Evolutionary conservation across 2,113 vertebrate species (phyloP).

Genomic region (Hyla sarda): DNA sequence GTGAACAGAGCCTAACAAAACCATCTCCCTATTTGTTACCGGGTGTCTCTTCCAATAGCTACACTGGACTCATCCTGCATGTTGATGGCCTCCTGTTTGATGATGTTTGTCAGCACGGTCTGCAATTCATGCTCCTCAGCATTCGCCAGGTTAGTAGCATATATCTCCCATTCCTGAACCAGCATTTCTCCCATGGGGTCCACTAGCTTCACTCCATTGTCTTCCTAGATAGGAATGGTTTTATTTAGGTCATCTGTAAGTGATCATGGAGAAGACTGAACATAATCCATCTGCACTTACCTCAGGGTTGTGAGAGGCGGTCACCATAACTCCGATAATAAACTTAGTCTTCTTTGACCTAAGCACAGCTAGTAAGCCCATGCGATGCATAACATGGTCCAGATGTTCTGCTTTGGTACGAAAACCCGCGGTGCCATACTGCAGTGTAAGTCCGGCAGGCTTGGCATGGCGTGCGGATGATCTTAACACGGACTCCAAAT

Average conservation of each 20-base stretch:
- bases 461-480: conserved; percentile 77
- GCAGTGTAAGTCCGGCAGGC: conserved; percentile 79
- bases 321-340: conserved; percentile 93
- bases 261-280: background rate
- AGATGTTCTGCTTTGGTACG: conserved; percentile 80
- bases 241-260: background rate
- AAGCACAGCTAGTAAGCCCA: conserved; percentile 89
- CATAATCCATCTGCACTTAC: conserved; percentile 65
- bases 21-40: conserved; percentile 70
- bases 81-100: conserved; percentile 79
- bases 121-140: conserved; percentile 82
- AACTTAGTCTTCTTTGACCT: conserved; percentile 82
- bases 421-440: conserved; percentile 95
- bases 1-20: background rate
- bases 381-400: conserved; percentile 92
- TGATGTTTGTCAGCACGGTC: conserved; percentile 73
- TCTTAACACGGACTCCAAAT: conserved; percentile 72
- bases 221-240: conserved; percentile 77
- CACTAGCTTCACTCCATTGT: conserved; percentile 93
- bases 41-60: conserved; percentile 91
- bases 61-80: conserved; percentile 77
- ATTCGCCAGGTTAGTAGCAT: conserved; percentile 88
- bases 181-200: conserved; percentile 97
- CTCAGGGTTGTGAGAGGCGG: conserved; percentile 96
- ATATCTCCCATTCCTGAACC: conserved; percentile 84